phyloP scores from a whole-genome alignment of 2,888 invertebrate genomes.

The Rotaria sp. region DNA sequence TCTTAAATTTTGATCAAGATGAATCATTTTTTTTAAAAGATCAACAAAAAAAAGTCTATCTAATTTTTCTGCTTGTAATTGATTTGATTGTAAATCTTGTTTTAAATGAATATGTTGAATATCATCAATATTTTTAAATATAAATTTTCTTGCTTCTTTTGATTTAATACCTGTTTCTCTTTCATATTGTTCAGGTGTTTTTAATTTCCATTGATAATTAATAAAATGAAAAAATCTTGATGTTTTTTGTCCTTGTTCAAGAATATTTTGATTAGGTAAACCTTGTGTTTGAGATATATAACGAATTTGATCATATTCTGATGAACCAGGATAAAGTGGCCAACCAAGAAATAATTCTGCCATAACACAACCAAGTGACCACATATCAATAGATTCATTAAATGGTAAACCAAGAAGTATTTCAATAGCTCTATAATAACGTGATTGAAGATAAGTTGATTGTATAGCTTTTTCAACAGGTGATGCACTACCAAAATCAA shows the following conservation, averaged over 20 bases:
- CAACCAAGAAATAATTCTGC: constrained; percentile 97
- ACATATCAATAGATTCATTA: constrained; percentile 99
- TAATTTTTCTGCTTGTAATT: constrained; percentile 88
- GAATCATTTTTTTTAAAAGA: constrained; percentile 91
- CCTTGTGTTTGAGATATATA: constrained; percentile 95
- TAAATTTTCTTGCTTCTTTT: constrained; percentile 97
- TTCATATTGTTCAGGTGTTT: constrained; percentile 51
- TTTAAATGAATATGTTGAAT: constrained; percentile 59
- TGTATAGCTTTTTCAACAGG: constrained; percentile 99
- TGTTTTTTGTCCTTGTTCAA: constrained; percentile 90
- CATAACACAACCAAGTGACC: constrained; percentile 98
- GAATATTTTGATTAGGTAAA: constrained; percentile 92
- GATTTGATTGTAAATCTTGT: constrained; percentile 84
- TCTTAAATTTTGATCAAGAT: constrained; percentile 67
- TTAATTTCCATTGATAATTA: constrained; percentile 63
- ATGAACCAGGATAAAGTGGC: constrained; percentile 97
- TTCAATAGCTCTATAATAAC: constrained; percentile 72
- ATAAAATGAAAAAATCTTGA: constrained; percentile 74
- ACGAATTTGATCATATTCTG: constrained; percentile 85
- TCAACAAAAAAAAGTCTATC: constrained; percentile 95
- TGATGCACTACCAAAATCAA: constrained; percentile 98
- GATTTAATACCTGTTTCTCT: constrained; percentile 67
- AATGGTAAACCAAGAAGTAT: constrained; percentile 71
- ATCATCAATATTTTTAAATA: constrained; percentile 97
- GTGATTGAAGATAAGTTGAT: constrained; percentile 95